Percentiles rank a stretch among this genome's conserved stretches.
Conservation (phyloP, 2,113 vertebrate genomes). For the Colistium nudipinnis region DNA sequence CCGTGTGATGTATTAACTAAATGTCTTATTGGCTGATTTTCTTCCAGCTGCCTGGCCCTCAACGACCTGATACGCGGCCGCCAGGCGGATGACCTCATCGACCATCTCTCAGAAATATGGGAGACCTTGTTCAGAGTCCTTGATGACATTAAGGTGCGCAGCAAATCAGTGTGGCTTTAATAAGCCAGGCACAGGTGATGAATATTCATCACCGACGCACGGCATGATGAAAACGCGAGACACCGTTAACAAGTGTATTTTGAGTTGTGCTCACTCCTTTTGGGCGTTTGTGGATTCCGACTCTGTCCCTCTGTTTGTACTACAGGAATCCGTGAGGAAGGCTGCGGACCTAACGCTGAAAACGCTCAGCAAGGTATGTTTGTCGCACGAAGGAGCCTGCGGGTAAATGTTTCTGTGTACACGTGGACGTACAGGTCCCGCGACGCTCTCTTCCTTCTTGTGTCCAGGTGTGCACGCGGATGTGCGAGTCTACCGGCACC, state of each 20-base stretch:
- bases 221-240: background rate
- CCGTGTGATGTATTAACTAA: background rate
- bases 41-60: slow-evolving; percentile 90
- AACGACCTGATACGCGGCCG: slow-evolving; percentile 94
- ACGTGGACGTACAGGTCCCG: background rate
- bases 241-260: background rate
- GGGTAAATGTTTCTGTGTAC: background rate
- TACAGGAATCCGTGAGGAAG: slow-evolving; percentile 96
- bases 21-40: background rate
- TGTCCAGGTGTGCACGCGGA: slow-evolving; percentile 92
- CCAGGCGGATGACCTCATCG: slow-evolving; percentile 91
- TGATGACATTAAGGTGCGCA: slow-evolving; percentile 96
- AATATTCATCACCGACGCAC: background rate
- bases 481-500: slow-evolving; percentile 93
- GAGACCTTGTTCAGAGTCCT: slow-evolving; percentile 96
- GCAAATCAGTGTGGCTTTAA: slow-evolving; percentile 3
- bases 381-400: background rate
- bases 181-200: background rate
- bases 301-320: background rate
- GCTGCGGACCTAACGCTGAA: slow-evolving; percentile 94
- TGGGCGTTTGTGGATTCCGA: background rate
- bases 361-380: slow-evolving; percentile 92
- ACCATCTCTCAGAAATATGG: slow-evolving; percentile 95
- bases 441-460: background rate
- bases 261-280: background rate